Evolutionary conservation across 2,113 vertebrate genomes (phyloP).

Genomic region (Lepisosteus oculatus): DNA sequence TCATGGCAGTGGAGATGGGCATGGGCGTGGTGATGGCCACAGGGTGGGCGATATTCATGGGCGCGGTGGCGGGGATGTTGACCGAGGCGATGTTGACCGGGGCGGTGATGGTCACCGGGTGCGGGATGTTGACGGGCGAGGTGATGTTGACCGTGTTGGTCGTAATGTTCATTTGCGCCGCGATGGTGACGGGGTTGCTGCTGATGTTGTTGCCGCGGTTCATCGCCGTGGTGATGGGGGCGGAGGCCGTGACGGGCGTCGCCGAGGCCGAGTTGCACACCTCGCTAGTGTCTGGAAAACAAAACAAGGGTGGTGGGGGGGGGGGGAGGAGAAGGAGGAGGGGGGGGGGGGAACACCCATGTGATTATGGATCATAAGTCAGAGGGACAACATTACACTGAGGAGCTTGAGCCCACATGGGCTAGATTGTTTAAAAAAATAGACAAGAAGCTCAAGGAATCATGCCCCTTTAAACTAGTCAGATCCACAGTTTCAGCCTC

Average conservation of each 20-base stretch:
- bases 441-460: too few relatives aligned
- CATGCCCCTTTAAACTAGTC: too few relatives aligned
- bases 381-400: too few relatives aligned
- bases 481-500: too few relatives aligned
- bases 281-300: conserved; percentile 83
- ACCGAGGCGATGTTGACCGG: conserved; percentile 95
- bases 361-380: too few relatives aligned
- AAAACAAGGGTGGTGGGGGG: too few relatives aligned
- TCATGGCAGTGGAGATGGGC: conserved; percentile 84
- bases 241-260: conserved; percentile 57
- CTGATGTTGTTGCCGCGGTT: conserved; percentile 41
- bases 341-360: not conserved
- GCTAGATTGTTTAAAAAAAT: too few relatives aligned
- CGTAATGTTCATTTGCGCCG: conserved; percentile 95
- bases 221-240: conserved; percentile 56
- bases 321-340: not conserved
- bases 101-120: conserved; percentile 92
- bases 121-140: conserved; percentile 87
- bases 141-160: conserved; percentile 95
- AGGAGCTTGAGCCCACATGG: too few relatives aligned
- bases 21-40: conserved; percentile 92
- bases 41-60: conserved; percentile 94
- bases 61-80: conserved; percentile 79
- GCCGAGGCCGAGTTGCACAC: conserved; percentile 86
- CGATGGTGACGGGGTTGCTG: conserved; percentile 86